Evolutionary conservation across 2,888 invertebrate species (phyloP).

Genomic region (Phortica okadai): DNA sequence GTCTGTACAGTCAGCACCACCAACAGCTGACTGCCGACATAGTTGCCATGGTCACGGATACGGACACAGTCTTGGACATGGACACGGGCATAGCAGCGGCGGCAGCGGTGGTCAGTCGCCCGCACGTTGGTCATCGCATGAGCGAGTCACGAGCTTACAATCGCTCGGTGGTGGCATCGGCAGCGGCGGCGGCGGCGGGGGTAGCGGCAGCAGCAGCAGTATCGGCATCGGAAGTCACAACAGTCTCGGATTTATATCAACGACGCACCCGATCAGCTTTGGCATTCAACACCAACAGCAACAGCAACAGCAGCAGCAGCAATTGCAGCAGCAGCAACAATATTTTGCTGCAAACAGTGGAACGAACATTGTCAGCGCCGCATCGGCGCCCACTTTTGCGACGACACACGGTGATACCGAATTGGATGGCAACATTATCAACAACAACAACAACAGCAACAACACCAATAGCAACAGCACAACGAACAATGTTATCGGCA

Average conservation of each 20-base stretch:
- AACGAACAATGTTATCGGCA: background rate
- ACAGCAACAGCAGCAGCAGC: constrained; percentile 32
- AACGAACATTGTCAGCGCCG: constrained; percentile 48
- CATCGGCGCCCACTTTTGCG: constrained; percentile 53
- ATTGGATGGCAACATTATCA: constrained; percentile 40
- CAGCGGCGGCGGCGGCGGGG: constrained; percentile 11
- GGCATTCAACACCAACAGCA: constrained; percentile 33
- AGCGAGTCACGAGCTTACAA: constrained; percentile 47
- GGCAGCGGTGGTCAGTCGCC: constrained; percentile 49
- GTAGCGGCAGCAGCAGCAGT: constrained; percentile 25
- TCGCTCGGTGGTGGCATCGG: constrained; percentile 41
- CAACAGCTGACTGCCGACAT: constrained; percentile 47
- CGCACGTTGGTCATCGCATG: constrained; percentile 47
- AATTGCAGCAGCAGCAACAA: constrained; percentile 28
- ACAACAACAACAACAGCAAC: constrained; percentile 9
- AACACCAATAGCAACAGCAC: constrained; percentile 35
- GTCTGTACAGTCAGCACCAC: constrained; percentile 64
- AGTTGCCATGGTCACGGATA: constrained; percentile 35
- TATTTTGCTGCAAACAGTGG: constrained; percentile 28
- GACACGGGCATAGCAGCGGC: constrained; percentile 12
- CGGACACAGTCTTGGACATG: background rate
- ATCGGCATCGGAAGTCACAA: constrained; percentile 10
- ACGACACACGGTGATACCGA: constrained; percentile 56
- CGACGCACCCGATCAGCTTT: constrained; percentile 24
- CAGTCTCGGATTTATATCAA: constrained; percentile 23